Evolutionary conservation across 2,888 invertebrate species (phyloP), one percentile per base, ranked within the genome.

Genomic region (Epinotia ramella): DNA sequence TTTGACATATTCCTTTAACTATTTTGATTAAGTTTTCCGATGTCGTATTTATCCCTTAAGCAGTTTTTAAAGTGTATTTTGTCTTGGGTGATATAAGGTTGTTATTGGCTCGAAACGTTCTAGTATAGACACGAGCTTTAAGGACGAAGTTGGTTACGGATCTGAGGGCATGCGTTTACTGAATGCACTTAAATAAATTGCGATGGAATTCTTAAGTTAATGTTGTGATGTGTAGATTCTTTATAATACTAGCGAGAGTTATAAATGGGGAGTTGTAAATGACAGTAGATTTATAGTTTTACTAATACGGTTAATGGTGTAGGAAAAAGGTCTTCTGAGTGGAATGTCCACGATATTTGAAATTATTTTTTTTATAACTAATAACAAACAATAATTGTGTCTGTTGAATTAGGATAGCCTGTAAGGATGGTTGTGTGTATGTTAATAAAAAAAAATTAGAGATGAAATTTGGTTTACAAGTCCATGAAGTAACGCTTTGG

Each of bases 111-210:
- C 59, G 68, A 44, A 59, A 13, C 59, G 7, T 44, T 59, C 40
- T 16, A 44, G 1, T 44, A 44, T 16, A 40, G 16, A 11, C 16
- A 59, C 2, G 68, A 24, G 68, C 44, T 59, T 24, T 69, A n/a
- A 28, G 24, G 24, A 44, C 5, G 20, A 28, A 59, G 20, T 40
- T 20, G 5, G 59, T 44, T 44, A 69, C 40, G 44, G 56, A 57
- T 40, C 40, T 20, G 12, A 69, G 68, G 16, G 59, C 46, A 59
- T 69, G 68, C 40, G 44, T 24, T 69, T 69, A 44, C 67, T 68
- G 40, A 44, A 57, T 57, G 67, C 67, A 57, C 73, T 56, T 44
- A 56, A 73, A 63, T 73, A 73, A 73, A 69, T 64, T 53, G 44
- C 20, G 18, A 28, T 33, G 65, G 49, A 59, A 73, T 73, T 62